These are phyloP conservation scores for Saccopteryx leptura DNA, from an alignment of 2,113 vertebrate species.

Conservation along the genomic window DNA sequence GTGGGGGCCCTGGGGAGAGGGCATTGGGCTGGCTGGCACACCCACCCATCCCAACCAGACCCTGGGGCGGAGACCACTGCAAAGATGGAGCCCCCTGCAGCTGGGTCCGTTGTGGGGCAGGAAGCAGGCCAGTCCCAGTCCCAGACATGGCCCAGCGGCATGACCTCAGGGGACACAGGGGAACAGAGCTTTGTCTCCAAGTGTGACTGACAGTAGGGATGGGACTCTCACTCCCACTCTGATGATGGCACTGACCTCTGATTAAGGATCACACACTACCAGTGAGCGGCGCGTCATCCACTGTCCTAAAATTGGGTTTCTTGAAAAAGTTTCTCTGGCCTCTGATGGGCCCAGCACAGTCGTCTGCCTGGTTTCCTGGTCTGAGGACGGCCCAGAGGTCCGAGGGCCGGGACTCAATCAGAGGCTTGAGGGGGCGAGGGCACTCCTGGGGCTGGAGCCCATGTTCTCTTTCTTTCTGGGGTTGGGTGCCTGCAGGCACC, in stretches of 20 bases:
- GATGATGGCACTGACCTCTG: not conserved
- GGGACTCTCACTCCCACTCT: not conserved
- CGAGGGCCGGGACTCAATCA: fast-evolving
- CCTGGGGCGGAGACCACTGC: not conserved
- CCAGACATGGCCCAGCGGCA: not conserved
- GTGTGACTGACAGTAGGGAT: no score
- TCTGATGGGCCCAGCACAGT: fast-evolving
- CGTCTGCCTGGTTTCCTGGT: not conserved
- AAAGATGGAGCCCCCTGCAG: no score
- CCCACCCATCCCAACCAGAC: not conserved
- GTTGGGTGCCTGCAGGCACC: not conserved
- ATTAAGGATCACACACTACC: not conserved
- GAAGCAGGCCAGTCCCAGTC: no score
- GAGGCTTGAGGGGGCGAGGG: not conserved
- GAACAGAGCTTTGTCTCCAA: not conserved
- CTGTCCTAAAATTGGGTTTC: not conserved
- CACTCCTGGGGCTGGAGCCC: not conserved
- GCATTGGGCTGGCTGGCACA: not conserved
- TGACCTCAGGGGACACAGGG: not conserved
- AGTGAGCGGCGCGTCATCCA: not conserved
- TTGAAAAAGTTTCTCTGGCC: not conserved
- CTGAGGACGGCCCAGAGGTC: not conserved
- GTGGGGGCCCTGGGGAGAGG: not conserved
- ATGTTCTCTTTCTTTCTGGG: not conserved
- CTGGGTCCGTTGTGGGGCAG: not conserved